Base-by-base conservation (phyloP, 2,113 vertebrate species). In the Columba livia region DNA sequence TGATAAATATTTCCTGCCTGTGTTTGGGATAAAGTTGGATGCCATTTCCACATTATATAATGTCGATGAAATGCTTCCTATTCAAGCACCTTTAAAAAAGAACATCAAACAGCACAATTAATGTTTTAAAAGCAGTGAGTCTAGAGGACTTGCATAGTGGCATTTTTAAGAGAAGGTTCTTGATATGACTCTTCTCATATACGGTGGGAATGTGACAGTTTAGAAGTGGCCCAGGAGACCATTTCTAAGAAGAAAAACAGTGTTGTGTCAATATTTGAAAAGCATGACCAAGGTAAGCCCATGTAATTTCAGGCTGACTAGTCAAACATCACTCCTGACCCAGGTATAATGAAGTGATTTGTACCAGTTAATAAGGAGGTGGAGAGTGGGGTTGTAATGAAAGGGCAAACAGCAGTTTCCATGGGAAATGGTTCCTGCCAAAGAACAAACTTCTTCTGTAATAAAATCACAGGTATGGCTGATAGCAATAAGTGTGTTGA, bases 211-310 rank as follows among this genome's bases (percentile, higher is more conserved):
- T 4, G 48, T 44, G 66, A 83, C 75, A 64, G 66, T 29, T 78
- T 36, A 84, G 75, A 42, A 90, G 40, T 2, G 5, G 40, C n/a
- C 36, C 61, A 65, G 72, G 66, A 85, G 51, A 61, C 18, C 61
- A 12, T 72, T 88, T 60, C 70, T n/a, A 44, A 86, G 73, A 40
- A 90, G 82, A 56, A 94, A 93, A 83, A 25, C 9, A 64, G 57
- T 19, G 2, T 18, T 65, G 72, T 69, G 92, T 91, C 90, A 96
- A 93, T 96, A 91, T 96, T 96, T 92, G 62, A n/a, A 57, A 65
- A 80, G 60, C 2, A 3, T 71, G 73, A 81, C 61, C 61, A n/a
- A 86, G 75, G 38, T 64, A 28, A 90, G 11, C 8, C 5, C 75
- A 54, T 0, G 1, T 24, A 65, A 48, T 48, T 84, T 50, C 44